phyloP scores from a whole-genome alignment of 2,888 invertebrate species.

The Trileptium ribeirensis region DNA sequence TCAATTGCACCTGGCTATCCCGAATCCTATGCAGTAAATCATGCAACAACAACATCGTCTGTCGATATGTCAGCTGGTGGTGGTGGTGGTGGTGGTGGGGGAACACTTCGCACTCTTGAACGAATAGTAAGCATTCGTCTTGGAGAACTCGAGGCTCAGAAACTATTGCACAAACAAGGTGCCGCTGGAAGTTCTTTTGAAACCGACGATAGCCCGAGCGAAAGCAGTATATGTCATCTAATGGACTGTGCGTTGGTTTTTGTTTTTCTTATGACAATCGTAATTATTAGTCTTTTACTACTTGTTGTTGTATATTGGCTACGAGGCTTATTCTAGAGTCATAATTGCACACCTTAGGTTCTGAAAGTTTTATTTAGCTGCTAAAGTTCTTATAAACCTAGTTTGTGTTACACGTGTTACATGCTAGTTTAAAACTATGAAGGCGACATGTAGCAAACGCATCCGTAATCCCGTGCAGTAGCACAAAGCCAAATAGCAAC shows the following conservation, averaged over 20 bases:
- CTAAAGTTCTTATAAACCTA: too few species aligned
- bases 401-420: too few species aligned
- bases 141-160: neutral
- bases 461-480: too few species aligned
- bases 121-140: neutral
- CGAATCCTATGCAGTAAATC: too few species aligned
- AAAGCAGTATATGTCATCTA: neutral
- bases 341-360: too few species aligned
- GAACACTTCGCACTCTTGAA: neutral
- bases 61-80: too few species aligned
- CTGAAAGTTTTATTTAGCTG: too few species aligned
- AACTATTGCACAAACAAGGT: neutral
- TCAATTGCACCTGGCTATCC: too few species aligned
- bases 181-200: neutral
- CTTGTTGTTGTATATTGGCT: neutral
- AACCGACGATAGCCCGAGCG: neutral
- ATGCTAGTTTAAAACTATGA: too few species aligned
- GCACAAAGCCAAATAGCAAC: too few species aligned
- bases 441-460: too few species aligned
- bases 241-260: neutral
- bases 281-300: neutral
- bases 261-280: neutral
- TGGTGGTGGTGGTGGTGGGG: neutral
- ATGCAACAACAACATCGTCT: too few species aligned
- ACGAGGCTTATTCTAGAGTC: neutral